Conservation (phyloP, 2,113 vertebrate genomes). For the Onychorhynchus coronatus region DNA sequence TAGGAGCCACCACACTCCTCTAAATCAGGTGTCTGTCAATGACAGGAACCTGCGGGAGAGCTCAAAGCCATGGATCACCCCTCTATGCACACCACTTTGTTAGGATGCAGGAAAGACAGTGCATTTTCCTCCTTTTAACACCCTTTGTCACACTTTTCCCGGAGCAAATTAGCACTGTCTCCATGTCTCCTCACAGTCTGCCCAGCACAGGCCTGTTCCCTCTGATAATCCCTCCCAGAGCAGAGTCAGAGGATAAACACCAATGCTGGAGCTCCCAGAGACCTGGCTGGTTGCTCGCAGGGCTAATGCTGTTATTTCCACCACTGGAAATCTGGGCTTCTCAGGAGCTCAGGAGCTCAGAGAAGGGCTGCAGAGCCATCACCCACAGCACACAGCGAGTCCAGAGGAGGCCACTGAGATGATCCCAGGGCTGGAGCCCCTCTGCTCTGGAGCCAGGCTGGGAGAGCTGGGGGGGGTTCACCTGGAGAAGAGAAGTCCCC, state of each 20-base stretch:
- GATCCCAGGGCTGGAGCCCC: background rate
- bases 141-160: background rate
- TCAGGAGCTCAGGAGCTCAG: rapidly evolving
- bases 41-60: background rate
- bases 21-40: background rate
- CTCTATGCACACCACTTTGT: rapidly evolving
- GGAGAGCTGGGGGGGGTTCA: background rate
- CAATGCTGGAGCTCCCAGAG: rapidly evolving
- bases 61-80: background rate
- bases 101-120: background rate
- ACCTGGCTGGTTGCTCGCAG: background rate
- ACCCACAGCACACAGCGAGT: background rate
- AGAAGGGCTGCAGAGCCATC: background rate
- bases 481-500: background rate
- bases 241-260: background rate
- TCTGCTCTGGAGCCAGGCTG: background rate
- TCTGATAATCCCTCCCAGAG: background rate
- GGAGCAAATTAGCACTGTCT: background rate
- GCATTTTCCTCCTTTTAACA: background rate
- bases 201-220: background rate
- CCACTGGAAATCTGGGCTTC: background rate
- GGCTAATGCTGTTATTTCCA: background rate
- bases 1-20: rapidly evolving
- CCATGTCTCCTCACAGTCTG: background rate
- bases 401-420: background rate